phyloP scores from a whole-genome alignment of 2,113 vertebrate genomes.

The Alethe castanea region DNA sequence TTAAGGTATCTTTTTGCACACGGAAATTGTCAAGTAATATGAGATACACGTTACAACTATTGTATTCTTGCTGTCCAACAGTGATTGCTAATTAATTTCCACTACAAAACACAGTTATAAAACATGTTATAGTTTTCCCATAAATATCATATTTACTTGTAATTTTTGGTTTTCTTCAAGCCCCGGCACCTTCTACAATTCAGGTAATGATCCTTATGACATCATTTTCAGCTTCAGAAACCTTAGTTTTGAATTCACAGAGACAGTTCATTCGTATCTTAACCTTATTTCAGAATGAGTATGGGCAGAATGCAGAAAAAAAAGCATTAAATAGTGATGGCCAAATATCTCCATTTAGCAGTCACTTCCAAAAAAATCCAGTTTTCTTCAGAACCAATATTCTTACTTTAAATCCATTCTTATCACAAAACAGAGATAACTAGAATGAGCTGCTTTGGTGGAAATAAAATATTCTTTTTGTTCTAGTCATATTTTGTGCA shows the following conservation, averaged over 20 bases:
- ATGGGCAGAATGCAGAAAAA: background rate
- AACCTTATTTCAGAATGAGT: background rate
- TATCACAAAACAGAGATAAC: background rate
- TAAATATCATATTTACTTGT: background rate
- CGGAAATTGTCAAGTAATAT: background rate
- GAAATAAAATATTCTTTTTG: background rate
- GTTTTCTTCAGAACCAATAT: background rate
- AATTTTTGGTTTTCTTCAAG: background rate
- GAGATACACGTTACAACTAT: background rate
- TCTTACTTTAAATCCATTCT: background rate
- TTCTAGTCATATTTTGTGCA: background rate
- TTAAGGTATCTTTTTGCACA: background rate
- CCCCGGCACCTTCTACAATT: background rate
- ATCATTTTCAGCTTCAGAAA: background rate
- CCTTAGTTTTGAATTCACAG: background rate
- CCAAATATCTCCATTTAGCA: background rate
- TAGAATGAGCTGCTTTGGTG: background rate
- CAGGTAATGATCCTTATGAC: background rate
- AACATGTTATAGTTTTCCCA: background rate
- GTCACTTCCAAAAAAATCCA: background rate
- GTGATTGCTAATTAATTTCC: background rate
- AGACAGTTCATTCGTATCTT: background rate
- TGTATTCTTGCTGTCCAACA: background rate
- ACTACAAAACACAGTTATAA: background rate
- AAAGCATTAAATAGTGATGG: background rate